Conservation (phyloP, 2,888 invertebrate genomes). For the Trypoxylon attenuatum region DNA sequence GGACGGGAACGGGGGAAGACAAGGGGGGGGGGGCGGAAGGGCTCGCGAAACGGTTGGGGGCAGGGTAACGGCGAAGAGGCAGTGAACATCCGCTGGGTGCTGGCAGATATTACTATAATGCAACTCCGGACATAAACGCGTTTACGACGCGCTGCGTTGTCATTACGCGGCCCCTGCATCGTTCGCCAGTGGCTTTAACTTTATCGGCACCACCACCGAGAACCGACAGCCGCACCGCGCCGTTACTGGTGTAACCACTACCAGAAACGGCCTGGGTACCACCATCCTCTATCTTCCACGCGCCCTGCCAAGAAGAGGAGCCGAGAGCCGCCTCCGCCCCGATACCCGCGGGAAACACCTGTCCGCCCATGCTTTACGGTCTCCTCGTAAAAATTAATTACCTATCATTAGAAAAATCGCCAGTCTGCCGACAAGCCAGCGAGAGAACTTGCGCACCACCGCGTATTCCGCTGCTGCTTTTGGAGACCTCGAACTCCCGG, state of each 20-base stretch:
- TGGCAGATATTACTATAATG: constrained; percentile 73
- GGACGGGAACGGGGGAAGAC: too few species aligned
- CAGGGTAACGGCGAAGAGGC: constrained; percentile 54
- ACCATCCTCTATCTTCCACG: constrained; percentile 17
- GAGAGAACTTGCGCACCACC: neutral
- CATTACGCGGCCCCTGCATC: constrained; percentile 72
- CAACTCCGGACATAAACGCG: constrained; percentile 74
- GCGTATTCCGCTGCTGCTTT: too few species aligned
- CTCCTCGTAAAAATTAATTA: constrained; percentile 68
- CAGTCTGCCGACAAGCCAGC: neutral
- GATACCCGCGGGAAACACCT: constrained; percentile 60
- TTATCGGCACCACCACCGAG: constrained; percentile 69
- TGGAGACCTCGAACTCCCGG: too few species aligned
- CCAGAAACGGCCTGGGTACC: constrained; percentile 32
- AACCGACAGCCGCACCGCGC: constrained; percentile 41
- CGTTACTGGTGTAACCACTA: constrained; percentile 46
- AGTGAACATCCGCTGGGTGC: constrained; percentile 64
- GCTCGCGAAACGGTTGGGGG: constrained; percentile 28
- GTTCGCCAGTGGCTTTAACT: constrained; percentile 72
- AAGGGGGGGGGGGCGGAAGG: constrained; percentile 6
- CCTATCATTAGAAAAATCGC: constrained; percentile 65
- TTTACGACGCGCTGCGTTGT: constrained; percentile 75
- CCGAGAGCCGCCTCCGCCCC: constrained; percentile 3
- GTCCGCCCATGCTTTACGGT: constrained; percentile 65
- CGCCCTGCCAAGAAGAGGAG: constrained; percentile 13